Evolutionary conservation across 1,140 invertebrate genomes (phyloP), one percentile per base, ranked within the genome.

Genomic region (Hyposmocoma kahamanoa): DNA sequence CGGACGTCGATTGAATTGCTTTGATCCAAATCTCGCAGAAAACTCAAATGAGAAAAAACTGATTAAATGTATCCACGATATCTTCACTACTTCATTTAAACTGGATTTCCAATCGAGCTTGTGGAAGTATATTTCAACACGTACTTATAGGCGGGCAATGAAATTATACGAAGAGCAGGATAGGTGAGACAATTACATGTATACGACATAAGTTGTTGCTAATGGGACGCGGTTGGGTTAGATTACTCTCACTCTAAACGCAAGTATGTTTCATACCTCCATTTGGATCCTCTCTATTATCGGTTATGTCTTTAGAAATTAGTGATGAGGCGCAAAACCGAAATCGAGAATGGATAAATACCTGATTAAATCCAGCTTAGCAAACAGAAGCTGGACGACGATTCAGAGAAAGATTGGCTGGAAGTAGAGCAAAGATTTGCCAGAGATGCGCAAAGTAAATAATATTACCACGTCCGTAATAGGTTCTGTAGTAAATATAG

Each of bases 1-100:
- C 26, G 91, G 94, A 26, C 87, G 86, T 10, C 84, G 91, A 10
- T 72, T 95, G 10, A 91, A 89, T 15, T 91, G 91, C 62, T 67
- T 92, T 42, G 58, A 87, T 45, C 50, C 62, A 0, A 82, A 88
- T 32, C 68, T 91, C 1, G 58, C 85, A 0, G 60, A 79, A 26
- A 87, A 90, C 32, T 88, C 87, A 10, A 89, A 90, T 28, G 87
- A 87, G 1, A 83, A 84, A 46, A 68, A 81, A 51, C 89, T 94
- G 51, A 91, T 92, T 34, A 51, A 89, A 42, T 75, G 88, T 4
- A 88, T 91, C 1, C 87, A 89, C 42, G 78, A 88, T 1, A 86
- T 92, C 36, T 93, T 95, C 59, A 60, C 77, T 1, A 62, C 89
- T 3, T 72, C 87, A 18, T 88, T 89, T 39, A 67, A 88, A 50